Evolutionary conservation across 2,797 vertebrate genomes (phyloP).

Genomic region (Lepilemur ruficaudatus): DNA sequence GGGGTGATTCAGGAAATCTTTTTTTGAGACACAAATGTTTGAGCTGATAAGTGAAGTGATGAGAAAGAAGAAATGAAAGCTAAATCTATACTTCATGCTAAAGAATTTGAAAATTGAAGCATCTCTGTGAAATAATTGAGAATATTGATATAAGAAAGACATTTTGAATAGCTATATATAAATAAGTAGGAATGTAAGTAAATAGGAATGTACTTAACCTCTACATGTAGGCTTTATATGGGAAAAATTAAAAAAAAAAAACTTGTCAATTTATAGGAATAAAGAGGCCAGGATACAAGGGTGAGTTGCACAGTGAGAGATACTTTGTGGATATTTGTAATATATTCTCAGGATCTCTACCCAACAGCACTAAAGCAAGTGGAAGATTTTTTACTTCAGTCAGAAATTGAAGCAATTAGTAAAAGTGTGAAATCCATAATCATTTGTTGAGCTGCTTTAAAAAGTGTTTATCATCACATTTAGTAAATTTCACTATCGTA

Average conservation of each 20-base stretch:
- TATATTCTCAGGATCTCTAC: slow-evolving; percentile 47
- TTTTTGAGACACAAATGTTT: not conserved
- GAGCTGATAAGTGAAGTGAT: not conserved
- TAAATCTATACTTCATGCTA: not conserved
- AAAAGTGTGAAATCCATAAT: slow-evolving; percentile 81
- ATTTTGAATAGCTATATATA: not conserved
- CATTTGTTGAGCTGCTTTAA: slow-evolving; percentile 79
- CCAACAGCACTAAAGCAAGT: slow-evolving; percentile 50
- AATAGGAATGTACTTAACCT: not conserved
- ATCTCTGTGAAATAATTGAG: not conserved
- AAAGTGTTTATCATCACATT: slow-evolving; percentile 81
- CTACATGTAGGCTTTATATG: not conserved
- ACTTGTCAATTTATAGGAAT: not conserved
- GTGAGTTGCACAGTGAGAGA: not conserved
- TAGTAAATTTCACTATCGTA: slow-evolving; percentile 77
- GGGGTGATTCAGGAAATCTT: not conserved
- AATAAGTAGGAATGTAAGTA: not conserved
- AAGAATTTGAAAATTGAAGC: not conserved
- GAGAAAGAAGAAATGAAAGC: not conserved
- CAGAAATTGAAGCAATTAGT: slow-evolving; percentile 80
- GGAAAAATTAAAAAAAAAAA: not conserved
- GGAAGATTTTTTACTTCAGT: slow-evolving; percentile 71
- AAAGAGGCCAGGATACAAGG: not conserved
- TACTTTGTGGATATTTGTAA: slow-evolving; percentile 47
- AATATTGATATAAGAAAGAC: not conserved